Evolutionary conservation across 2,113 vertebrate genomes (phyloP).

Genomic region (Cyanoramphus novaezelandiae): DNA sequence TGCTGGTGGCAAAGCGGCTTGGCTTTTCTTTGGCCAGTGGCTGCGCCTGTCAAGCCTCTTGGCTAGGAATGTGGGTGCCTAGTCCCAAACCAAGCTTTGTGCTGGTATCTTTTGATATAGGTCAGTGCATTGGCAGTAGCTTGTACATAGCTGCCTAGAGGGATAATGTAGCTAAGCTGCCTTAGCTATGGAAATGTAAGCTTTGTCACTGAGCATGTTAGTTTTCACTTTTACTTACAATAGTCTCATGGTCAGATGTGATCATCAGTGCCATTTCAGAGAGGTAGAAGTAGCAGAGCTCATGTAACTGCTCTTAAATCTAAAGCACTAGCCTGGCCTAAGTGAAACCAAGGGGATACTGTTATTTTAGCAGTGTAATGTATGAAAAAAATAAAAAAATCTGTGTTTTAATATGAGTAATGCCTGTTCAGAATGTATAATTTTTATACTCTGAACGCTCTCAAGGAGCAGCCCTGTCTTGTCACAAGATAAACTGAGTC

Average conservation of each 20-base stretch:
- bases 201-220: neutral
- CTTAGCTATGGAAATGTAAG: neutral
- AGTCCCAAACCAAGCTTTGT: neutral
- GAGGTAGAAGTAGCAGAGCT: neutral
- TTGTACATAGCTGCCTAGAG: neutral
- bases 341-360: neutral
- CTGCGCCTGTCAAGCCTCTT: neutral
- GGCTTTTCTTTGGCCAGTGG: fast-evolving
- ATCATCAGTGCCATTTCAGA: neutral
- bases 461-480: neutral
- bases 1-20: neutral
- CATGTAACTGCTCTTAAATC: neutral
- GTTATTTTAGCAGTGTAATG: neutral
- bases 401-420: neutral
- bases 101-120: neutral
- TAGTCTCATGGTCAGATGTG: neutral
- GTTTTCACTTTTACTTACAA: neutral
- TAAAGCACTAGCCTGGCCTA: neutral
- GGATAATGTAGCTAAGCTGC: neutral
- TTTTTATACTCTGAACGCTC: neutral
- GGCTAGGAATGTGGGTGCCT: neutral
- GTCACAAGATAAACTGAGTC: neutral
- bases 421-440: neutral
- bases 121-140: neutral
- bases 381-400: neutral